Percentiles rank a stretch among this genome's conserved stretches.
phyloP scores from a whole-genome alignment of 2,797 vertebrate genomes.

The Helostoma temminkii region DNA sequence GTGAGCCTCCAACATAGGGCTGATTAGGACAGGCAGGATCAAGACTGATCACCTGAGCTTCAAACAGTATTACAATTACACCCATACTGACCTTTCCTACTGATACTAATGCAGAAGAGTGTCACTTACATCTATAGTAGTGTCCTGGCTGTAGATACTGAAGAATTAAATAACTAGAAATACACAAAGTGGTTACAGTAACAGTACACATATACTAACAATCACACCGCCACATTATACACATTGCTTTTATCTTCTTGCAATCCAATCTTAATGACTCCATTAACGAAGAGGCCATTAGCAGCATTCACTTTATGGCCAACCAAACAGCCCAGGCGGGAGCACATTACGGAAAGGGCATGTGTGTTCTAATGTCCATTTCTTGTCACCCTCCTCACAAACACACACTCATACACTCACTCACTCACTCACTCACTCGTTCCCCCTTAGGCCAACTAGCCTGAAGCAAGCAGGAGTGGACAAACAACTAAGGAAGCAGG shows the following conservation, averaged over 20 bases:
- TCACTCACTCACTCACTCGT: slow-evolving; percentile 40
- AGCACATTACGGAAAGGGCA: slow-evolving; percentile 79
- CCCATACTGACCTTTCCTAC: slow-evolving; percentile 68
- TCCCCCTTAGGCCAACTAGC: slow-evolving; percentile 60
- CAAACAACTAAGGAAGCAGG: slow-evolving; percentile 71
- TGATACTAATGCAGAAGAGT: slow-evolving; percentile 47
- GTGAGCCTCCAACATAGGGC: slow-evolving; percentile 39
- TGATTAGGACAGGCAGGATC: slow-evolving; percentile 59
- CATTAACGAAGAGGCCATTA: slow-evolving; percentile 82
- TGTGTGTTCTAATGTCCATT: slow-evolving; percentile 77
- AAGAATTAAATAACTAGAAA: slow-evolving; percentile 46
- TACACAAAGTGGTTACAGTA: slow-evolving; percentile 57
- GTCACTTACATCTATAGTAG: slow-evolving; percentile 30
- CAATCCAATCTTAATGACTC: slow-evolving; percentile 82
- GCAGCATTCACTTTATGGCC: slow-evolving; percentile 77
- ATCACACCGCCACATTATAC: slow-evolving; percentile 64
- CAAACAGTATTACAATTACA: slow-evolving; percentile 56
- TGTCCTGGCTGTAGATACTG: slow-evolving; percentile 33
- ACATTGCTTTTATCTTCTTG: slow-evolving; percentile 78
- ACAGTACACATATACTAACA: slow-evolving; percentile 59
- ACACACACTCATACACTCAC: slow-evolving; percentile 24
- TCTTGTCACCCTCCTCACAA: slow-evolving; percentile 59
- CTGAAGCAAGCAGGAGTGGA: slow-evolving; percentile 69
- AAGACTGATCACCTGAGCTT: slow-evolving; percentile 69
- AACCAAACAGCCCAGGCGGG: slow-evolving; percentile 75